These are phyloP conservation scores for Perizoma flavofasciatum DNA, from an alignment of 2,888 invertebrate genomes.

Conservation along the genomic window DNA sequence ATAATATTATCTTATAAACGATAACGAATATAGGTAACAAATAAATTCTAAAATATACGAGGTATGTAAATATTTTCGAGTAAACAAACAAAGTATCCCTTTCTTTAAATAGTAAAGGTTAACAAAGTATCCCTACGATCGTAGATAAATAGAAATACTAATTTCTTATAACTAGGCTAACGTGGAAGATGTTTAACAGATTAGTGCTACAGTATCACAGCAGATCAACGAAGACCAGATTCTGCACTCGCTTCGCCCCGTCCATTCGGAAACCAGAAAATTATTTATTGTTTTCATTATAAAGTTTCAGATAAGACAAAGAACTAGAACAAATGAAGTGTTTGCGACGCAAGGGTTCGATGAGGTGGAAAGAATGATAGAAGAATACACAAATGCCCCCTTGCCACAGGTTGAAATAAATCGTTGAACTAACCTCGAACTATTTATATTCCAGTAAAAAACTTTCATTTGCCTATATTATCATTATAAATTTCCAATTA, in stretches of 20 bases:
- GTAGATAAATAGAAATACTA: slow-evolving; percentile 74
- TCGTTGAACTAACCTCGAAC: slow-evolving; percentile 31
- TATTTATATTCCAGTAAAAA: slow-evolving; percentile 10
- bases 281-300: slow-evolving; percentile 17
- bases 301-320: slow-evolving; percentile 44
- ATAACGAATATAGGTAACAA: slow-evolving; percentile 71
- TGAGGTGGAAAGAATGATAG: slow-evolving; percentile 47
- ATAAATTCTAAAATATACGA: slow-evolving; percentile 64
- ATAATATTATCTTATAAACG: slow-evolving; percentile 69
- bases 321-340: slow-evolving; percentile 40
- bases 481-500: slow-evolving; percentile 11
- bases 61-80: slow-evolving; percentile 70
- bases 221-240: slow-evolving; percentile 71
- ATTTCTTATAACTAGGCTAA: slow-evolving; percentile 77
- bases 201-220: slow-evolving; percentile 81
- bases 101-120: slow-evolving; percentile 75
- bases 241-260: slow-evolving; percentile 50
- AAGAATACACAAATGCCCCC: slow-evolving; percentile 40
- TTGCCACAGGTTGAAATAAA: slow-evolving; percentile 40
- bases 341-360: slow-evolving; percentile 44
- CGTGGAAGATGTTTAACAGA: slow-evolving; percentile 77
- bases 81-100: slow-evolving; percentile 73
- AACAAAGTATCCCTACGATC: slow-evolving; percentile 74
- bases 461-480: slow-evolving; percentile 7
- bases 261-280: slow-evolving; percentile 40